Percentiles rank a stretch among this genome's conserved stretches.
These are phyloP conservation scores for Saturnia japonica DNA, from an alignment of 2,888 invertebrate species.

Conservation along the genomic window DNA sequence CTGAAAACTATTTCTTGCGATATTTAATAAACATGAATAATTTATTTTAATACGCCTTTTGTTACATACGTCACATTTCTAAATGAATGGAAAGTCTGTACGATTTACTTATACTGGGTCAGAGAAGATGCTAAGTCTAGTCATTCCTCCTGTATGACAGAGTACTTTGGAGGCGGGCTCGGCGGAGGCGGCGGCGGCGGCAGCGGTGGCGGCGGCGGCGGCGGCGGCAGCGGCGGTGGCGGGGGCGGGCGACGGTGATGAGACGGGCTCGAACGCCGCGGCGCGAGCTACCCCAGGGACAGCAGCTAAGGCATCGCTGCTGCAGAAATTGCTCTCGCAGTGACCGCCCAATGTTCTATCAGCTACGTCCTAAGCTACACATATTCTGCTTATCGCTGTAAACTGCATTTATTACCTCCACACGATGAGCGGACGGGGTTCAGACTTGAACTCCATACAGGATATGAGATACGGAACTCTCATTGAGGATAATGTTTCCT, in stretches of 20 bases:
- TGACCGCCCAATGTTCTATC: constrained; percentile 59
- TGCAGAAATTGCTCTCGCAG: constrained; percentile 93
- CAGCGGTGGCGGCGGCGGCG: constrained; percentile 44
- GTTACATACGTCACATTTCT: background rate
- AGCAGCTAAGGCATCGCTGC: constrained; percentile 87
- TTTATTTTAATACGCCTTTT: background rate
- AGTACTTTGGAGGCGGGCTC: constrained; percentile 79
- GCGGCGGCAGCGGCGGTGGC: constrained; percentile 38
- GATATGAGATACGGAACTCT: background rate
- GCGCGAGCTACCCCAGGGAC: constrained; percentile 39
- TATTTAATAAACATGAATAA: background rate
- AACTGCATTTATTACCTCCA: constrained; percentile 69
- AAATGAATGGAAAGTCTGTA: background rate
- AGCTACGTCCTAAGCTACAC: constrained; percentile 26
- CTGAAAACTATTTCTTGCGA: background rate
- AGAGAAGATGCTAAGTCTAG: background rate
- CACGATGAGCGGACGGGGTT: constrained; percentile 29
- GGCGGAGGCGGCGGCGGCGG: constrained; percentile 76
- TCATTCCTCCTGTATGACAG: constrained; percentile 40
- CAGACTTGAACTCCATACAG: background rate
- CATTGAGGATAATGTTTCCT: background rate
- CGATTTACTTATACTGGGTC: background rate
- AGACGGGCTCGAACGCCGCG: constrained; percentile 39
- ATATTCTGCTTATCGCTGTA: constrained; percentile 36
- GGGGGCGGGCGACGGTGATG: constrained; percentile 45